A percentile compares a stretch with the other conserved stretches of the same genome.
Conservation (phyloP, 2,797 vertebrate genomes). For the Serranus cabrilla region DNA sequence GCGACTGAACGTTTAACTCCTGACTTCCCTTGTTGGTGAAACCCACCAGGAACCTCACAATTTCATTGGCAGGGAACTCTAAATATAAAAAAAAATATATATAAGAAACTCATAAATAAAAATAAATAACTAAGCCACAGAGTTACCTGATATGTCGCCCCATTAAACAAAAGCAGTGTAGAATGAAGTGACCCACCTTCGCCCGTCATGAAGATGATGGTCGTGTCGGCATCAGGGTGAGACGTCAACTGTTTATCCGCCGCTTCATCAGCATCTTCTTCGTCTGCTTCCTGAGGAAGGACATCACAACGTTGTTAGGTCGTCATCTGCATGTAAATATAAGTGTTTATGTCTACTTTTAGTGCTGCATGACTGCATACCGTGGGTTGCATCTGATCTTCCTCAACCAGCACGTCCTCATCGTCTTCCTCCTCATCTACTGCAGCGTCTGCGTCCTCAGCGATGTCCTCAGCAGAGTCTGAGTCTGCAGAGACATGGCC, state of each 20-base stretch:
- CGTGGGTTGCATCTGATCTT: slow-evolving; percentile 78
- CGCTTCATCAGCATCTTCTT: slow-evolving; percentile 74
- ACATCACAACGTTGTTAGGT: slow-evolving; percentile 3
- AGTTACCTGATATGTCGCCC: neutral
- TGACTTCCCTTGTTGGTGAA: slow-evolving; percentile 86
- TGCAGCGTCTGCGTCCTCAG: slow-evolving; percentile 70
- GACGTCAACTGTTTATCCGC: slow-evolving; percentile 69
- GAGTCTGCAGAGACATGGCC: slow-evolving; percentile 77
- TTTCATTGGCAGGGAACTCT: slow-evolving; percentile 87
- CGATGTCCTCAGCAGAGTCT: slow-evolving; percentile 74
- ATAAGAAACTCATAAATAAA: neutral
- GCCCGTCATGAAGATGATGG: slow-evolving; percentile 84
- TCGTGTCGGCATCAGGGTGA: slow-evolving; percentile 86
- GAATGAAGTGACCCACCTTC: slow-evolving; percentile 75
- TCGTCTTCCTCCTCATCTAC: slow-evolving; percentile 86
- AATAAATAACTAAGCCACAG: neutral
- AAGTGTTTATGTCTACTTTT: too few species aligned
- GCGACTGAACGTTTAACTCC: slow-evolving; percentile 81
- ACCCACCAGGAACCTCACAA: slow-evolving; percentile 86
- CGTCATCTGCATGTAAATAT: neutral
- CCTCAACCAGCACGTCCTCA: slow-evolving; percentile 81
- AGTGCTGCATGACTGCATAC: slow-evolving; percentile 56
- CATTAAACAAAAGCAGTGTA: neutral
- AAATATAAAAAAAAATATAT: slow-evolving; percentile 5
- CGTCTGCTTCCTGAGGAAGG: slow-evolving; percentile 74